phyloP scores from a whole-genome alignment of 2,888 invertebrate genomes.

The Agrotis segetum region DNA sequence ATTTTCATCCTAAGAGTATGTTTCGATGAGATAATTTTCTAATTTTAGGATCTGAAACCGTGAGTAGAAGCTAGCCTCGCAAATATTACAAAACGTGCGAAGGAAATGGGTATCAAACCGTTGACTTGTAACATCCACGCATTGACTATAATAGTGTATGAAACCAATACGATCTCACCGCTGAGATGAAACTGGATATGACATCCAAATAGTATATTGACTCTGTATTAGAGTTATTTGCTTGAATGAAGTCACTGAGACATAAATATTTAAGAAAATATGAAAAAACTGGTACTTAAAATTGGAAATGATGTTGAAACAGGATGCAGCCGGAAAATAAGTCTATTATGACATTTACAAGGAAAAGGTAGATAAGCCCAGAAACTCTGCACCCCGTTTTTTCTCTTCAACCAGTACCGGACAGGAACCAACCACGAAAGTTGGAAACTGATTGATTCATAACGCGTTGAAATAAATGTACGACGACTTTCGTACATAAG shows the following conservation, averaged over 20 bases:
- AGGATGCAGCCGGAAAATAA: neutral
- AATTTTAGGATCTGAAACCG: neutral
- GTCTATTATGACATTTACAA: neutral
- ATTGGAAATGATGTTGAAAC: neutral
- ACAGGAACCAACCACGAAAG: constrained; percentile 66
- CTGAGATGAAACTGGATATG: constrained; percentile 33
- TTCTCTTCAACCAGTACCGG: constrained; percentile 6
- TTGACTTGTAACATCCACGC: constrained; percentile 6
- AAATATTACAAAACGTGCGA: constrained; percentile 3
- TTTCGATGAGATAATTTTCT: neutral
- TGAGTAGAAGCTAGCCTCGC: neutral
- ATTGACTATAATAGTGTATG: constrained; percentile 12
- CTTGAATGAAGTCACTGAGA: neutral
- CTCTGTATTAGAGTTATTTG: constrained; percentile 8
- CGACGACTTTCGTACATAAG: constrained; percentile 47
- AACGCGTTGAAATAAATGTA: constrained; percentile 43
- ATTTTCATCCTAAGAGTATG: neutral
- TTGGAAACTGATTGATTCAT: constrained; percentile 72
- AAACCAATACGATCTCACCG: constrained; percentile 43
- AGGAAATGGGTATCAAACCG: constrained; percentile 18
- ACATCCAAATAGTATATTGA: constrained; percentile 17
- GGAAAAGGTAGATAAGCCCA: neutral
- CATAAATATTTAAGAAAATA: neutral
- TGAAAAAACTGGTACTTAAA: neutral
- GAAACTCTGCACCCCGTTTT: neutral